phyloP scores from a whole-genome alignment of 1,140 invertebrate genomes.

The Daktulosphaira vitifoliae region DNA sequence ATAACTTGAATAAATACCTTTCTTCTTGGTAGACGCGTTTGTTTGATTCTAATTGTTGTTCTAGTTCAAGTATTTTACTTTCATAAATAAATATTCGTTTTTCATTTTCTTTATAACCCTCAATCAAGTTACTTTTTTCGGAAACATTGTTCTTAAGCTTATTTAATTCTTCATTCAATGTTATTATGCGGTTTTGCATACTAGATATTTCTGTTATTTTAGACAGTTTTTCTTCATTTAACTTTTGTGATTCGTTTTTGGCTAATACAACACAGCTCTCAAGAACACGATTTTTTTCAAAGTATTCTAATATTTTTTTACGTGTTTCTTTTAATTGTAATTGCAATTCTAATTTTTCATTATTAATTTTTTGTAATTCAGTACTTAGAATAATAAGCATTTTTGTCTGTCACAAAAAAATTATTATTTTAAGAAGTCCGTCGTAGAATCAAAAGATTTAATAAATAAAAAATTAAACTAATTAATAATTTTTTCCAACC shows the following conservation, averaged over 20 bases:
- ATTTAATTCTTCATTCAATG: not conserved
- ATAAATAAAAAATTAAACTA: too few species aligned
- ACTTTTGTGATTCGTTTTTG: not conserved
- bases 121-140: not conserved
- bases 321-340: not conserved
- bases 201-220: not conserved
- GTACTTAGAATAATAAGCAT: not conserved
- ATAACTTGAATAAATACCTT: not conserved
- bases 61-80: not conserved
- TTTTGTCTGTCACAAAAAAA: not conserved
- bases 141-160: not conserved
- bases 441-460: too few species aligned
- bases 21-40: not conserved
- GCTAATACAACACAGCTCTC: not conserved
- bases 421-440: not conserved
- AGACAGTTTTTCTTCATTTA: not conserved
- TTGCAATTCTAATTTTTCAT: slow-evolving; percentile 14
- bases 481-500: too few species aligned
- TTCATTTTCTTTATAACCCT: not conserved
- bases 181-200: not conserved
- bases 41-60: not conserved
- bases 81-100: not conserved
- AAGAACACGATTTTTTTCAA: not conserved
- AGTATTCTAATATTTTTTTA: not conserved
- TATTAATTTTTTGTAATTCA: not conserved